Percentiles rank a stretch among this genome's conserved stretches.
Evolutionary conservation across 2,888 invertebrate genomes (phyloP).

Genomic region (Eupithecia vulgata): DNA sequence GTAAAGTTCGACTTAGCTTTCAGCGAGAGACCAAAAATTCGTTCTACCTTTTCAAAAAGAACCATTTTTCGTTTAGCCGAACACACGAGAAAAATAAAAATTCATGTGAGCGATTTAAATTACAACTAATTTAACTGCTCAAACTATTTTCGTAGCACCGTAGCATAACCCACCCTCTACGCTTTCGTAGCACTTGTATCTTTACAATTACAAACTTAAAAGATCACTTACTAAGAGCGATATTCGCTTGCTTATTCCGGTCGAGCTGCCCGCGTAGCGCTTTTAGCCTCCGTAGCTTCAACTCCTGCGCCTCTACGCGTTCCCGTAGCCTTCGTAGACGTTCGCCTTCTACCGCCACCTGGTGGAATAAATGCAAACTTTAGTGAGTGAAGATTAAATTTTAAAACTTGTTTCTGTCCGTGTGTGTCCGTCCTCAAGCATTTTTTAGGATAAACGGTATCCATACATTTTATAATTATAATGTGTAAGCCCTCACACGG

Average conservation of each 20-base stretch:
- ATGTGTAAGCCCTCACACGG: too few species aligned
- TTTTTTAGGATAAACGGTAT: too few species aligned
- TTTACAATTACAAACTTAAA: background rate
- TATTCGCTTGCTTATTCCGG: conserved; percentile 95
- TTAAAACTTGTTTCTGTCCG: too few species aligned
- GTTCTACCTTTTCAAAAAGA: too few species aligned
- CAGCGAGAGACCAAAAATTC: too few species aligned
- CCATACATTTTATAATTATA: too few species aligned
- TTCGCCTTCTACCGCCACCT: conserved; percentile 94
- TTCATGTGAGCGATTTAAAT: background rate
- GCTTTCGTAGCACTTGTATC: background rate
- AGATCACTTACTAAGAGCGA: conserved; percentile 92
- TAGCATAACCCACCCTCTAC: background rate
- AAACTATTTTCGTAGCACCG: background rate
- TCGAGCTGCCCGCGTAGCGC: conserved; percentile 97
- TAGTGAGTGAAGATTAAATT: background rate
- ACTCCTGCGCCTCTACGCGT: conserved; percentile 96
- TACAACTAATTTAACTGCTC: background rate
- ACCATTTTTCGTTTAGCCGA: too few species aligned
- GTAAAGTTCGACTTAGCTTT: too few species aligned
- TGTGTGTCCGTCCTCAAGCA: too few species aligned
- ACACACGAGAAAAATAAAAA: too few species aligned
- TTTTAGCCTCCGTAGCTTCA: conserved; percentile 95
- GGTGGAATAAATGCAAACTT: conserved; percentile 40
- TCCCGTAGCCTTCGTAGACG: conserved; percentile 93